A percentile compares a stretch with the other conserved stretches of the same genome.
Evolutionary conservation across 2,113 vertebrate genomes (phyloP).

Genomic region (Puma concolor): DNA sequence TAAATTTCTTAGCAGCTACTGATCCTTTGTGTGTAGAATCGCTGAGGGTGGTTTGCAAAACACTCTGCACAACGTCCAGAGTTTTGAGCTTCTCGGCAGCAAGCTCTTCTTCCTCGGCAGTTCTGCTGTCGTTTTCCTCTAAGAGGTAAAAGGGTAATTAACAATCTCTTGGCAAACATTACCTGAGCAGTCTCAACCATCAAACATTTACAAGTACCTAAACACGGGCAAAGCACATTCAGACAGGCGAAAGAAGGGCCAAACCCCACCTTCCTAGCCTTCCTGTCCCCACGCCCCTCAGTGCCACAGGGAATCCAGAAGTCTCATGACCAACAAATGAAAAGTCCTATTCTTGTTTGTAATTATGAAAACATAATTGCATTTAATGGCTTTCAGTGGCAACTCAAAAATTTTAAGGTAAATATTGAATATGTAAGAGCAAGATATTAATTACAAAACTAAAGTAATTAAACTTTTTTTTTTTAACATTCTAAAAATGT

Average conservation of each 20-base stretch:
- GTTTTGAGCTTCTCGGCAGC: conserved; percentile 92
- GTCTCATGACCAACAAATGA: not conserved
- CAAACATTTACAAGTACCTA: not conserved
- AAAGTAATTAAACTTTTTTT: not conserved
- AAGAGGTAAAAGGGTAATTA: conserved; percentile 65
- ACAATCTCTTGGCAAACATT: not conserved
- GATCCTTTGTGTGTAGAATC: conserved; percentile 79
- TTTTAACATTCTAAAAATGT: not conserved
- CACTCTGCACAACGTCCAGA: conserved; percentile 90
- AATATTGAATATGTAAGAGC: not conserved
- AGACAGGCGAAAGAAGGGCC: not conserved
- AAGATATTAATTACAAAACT: not conserved
- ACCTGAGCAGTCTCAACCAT: not conserved
- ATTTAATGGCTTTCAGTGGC: not conserved
- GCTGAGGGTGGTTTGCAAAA: conserved; percentile 87
- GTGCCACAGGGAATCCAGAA: not conserved
- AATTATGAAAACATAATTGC: conserved; percentile 35
- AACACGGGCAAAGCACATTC: not conserved
- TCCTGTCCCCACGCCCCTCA: not conserved
- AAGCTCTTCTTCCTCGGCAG: conserved; percentile 85
- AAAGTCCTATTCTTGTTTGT: conserved; percentile 17
- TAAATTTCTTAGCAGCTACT: conserved; percentile 90
- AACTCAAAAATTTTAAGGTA: conserved; percentile 4
- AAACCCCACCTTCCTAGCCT: not conserved
- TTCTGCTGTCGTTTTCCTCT: conserved; percentile 66